Evolutionary conservation across 2,113 vertebrate species (phyloP).

Genomic region (Pandion haliaetus): DNA sequence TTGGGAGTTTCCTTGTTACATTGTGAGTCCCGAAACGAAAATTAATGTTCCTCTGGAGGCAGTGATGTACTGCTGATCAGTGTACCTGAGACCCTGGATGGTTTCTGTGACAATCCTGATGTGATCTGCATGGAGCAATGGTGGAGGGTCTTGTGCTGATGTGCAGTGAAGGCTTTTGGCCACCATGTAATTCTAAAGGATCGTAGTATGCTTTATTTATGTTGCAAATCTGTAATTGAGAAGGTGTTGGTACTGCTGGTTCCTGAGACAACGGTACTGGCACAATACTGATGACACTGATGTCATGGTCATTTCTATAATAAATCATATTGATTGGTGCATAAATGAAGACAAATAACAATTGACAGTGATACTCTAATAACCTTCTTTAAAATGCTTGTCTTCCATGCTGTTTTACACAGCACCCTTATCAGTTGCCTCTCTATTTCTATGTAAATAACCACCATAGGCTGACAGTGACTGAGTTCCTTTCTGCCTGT

Average conservation of each 20-base stretch:
- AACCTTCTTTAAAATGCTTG: not conserved
- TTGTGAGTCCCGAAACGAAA: not conserved
- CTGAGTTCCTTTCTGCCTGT: not conserved
- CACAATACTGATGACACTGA: not conserved
- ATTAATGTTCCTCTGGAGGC: not conserved
- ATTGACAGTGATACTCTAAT: not conserved
- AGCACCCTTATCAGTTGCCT: not conserved
- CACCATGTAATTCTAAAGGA: not conserved
- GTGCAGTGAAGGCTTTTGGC: not conserved
- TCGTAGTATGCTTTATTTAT: not conserved
- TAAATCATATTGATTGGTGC: not conserved
- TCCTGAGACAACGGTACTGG: not conserved
- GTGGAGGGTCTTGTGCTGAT: not conserved
- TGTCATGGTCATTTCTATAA: not conserved
- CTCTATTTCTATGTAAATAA: not conserved
- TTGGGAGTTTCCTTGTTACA: not conserved
- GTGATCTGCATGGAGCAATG: not conserved
- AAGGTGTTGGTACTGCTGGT: not conserved
- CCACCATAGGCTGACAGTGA: not conserved
- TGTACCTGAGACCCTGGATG: not conserved
- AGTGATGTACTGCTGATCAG: not conserved
- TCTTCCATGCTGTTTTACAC: not conserved
- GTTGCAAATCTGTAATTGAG: not conserved
- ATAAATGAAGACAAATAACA: not conserved
- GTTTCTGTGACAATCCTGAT: not conserved